These are phyloP conservation scores for Nyctibius bracteatus DNA, from an alignment of 2,113 vertebrate genomes.

Conservation along the genomic window DNA sequence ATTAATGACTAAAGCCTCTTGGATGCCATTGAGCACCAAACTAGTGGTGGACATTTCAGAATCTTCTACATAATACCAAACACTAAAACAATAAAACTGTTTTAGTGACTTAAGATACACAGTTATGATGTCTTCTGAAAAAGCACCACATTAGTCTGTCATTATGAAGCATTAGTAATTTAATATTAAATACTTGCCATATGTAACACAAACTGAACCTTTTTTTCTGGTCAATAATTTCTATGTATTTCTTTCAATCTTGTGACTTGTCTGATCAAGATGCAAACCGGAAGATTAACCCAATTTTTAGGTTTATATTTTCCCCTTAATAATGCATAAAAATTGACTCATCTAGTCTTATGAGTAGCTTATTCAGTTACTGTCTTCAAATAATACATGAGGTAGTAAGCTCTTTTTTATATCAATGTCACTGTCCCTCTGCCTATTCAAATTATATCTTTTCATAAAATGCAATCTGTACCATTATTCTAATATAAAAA, in stretches of 20 bases:
- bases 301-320: background rate
- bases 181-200: background rate
- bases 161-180: background rate
- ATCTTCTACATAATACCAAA: background rate
- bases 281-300: background rate
- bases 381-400: background rate
- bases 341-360: background rate
- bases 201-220: background rate
- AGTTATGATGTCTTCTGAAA: background rate
- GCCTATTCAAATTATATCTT: background rate
- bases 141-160: background rate
- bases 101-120: background rate
- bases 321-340: background rate
- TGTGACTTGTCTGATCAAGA: background rate
- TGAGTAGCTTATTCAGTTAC: background rate
- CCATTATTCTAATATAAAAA: background rate
- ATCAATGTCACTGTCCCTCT: background rate
- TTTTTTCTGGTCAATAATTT: background rate
- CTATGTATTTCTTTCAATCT: background rate
- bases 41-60: background rate
- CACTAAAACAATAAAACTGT: background rate
- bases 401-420: background rate
- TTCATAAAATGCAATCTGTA: background rate
- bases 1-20: background rate
- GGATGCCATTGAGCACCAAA: background rate